Percentiles rank a stretch among this genome's conserved stretches.
phyloP scores from a whole-genome alignment of 2,113 vertebrate genomes.

The Neodontobutis hainanensis region DNA sequence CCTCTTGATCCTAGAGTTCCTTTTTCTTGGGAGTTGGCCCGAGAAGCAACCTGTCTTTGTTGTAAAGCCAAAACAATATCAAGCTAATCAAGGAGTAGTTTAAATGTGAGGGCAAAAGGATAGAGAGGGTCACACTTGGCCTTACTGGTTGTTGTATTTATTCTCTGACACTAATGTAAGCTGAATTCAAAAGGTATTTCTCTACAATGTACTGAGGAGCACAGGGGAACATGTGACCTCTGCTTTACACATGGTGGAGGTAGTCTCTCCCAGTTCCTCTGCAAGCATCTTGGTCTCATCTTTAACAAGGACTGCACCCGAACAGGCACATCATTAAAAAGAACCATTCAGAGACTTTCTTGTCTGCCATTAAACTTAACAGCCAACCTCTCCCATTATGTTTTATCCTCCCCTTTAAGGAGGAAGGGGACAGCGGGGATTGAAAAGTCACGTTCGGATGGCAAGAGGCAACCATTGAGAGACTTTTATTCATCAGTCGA shows the following conservation, averaged over 20 bases:
- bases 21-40: conserved; percentile 48
- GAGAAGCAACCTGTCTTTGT: conserved; percentile 49
- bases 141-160: conserved; percentile 67
- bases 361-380: conserved; percentile 77
- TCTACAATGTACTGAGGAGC: conserved; percentile 23
- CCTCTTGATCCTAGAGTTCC: conserved; percentile 52
- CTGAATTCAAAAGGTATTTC: conserved; percentile 49
- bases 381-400: conserved; percentile 72
- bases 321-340: conserved; percentile 77
- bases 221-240: conserved; percentile 4
- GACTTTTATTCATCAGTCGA: conserved; percentile 41
- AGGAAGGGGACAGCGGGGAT: conserved; percentile 43
- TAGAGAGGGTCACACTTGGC: conserved; percentile 48
- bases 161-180: conserved; percentile 67
- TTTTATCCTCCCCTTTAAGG: conserved; percentile 72
- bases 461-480: conserved; percentile 31
- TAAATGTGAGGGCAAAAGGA: conserved; percentile 20
- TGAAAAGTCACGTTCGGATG: conserved; percentile 68
- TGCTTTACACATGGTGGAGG: conserved; percentile 21
- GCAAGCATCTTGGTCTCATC: conserved; percentile 47
- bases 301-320: conserved; percentile 72
- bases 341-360: conserved; percentile 70
- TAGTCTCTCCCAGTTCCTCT: conserved; percentile 43
- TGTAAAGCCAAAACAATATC: conserved; percentile 61
- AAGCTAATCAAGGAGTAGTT: conserved; percentile 40